A percentile compares a stretch with the other conserved stretches of the same genome.
These are phyloP conservation scores for Bergia puertoricense DNA, from an alignment of 92 coral and sea anemone genomes.

Conservation along the genomic window DNA sequence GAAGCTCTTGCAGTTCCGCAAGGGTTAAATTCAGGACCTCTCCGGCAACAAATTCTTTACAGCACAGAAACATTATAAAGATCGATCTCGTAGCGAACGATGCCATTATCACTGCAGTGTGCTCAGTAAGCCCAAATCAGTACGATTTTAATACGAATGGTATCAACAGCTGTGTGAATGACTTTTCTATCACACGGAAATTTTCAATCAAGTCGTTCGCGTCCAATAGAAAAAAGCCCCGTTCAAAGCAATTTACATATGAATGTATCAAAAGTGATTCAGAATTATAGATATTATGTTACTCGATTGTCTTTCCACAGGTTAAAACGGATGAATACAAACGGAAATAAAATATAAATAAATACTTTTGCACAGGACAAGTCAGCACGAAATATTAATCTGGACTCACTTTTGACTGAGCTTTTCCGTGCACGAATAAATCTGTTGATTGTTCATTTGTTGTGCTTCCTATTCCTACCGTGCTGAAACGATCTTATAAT, in stretches of 20 bases:
- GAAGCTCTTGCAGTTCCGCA: conserved; percentile 11
- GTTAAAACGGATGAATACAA: not conserved
- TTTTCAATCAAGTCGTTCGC: not conserved
- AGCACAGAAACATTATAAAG: not conserved
- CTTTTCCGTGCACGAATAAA: too few relatives aligned
- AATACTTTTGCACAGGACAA: not conserved
- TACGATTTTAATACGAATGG: not conserved
- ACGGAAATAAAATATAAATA: not conserved
- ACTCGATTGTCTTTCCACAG: not conserved
- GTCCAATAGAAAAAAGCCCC: conserved; percentile 37
- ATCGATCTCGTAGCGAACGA: not conserved
- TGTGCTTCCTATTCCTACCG: not conserved
- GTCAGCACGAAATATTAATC: not conserved
- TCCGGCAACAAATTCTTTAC: not conserved
- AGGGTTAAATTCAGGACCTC: not conserved
- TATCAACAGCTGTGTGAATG: conserved; percentile 33
- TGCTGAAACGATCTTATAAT: not conserved
- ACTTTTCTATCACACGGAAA: conserved; percentile 38
- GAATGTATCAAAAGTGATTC: not conserved
- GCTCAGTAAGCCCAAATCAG: not conserved
- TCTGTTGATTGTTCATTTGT: not conserved
- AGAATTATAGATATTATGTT: not conserved
- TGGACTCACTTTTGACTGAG: too few relatives aligned
- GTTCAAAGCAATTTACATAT: not conserved
- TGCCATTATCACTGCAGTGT: not conserved